Conservation (phyloP, 64 coral and sea anemone genomes). For the Cladopsammia gracilis region DNA sequence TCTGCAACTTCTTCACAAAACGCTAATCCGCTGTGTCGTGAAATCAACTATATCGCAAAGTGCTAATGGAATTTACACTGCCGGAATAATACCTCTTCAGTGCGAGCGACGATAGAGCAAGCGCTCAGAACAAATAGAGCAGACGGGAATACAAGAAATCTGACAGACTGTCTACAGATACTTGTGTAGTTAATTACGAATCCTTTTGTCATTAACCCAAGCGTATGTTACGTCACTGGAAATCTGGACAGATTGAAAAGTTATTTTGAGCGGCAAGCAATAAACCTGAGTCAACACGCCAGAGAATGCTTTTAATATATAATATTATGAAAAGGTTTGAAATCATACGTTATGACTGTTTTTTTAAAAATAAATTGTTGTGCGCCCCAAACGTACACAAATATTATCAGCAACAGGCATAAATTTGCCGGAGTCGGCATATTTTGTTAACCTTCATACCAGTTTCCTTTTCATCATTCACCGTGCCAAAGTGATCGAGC, state of each 20-base stretch:
- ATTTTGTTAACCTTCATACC: no score
- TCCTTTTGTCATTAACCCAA: constrained; percentile 25
- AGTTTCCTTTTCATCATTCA: no score
- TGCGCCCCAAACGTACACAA: no score
- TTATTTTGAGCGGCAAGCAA: not conserved
- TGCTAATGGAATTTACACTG: constrained; percentile 34
- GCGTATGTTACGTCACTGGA: not conserved
- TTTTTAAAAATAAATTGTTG: not conserved
- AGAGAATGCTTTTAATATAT: not conserved
- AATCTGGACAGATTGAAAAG: not conserved
- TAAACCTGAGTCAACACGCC: not conserved
- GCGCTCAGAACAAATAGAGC: not conserved
- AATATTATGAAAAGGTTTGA: not conserved
- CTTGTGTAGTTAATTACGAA: constrained; percentile 74
- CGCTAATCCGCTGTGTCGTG: not conserved
- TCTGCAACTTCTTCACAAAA: not conserved
- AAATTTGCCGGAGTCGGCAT: no score
- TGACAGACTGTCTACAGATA: constrained; percentile 32
- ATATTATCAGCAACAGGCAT: no score
- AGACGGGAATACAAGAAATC: not conserved
- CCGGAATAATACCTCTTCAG: constrained; percentile 22
- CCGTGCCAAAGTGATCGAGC: no score
- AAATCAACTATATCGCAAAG: not conserved
- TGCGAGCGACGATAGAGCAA: not conserved
- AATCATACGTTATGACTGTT: no score